Base-by-base conservation (phyloP, 1,140 invertebrate genomes). In the Amyelois transitella region DNA sequence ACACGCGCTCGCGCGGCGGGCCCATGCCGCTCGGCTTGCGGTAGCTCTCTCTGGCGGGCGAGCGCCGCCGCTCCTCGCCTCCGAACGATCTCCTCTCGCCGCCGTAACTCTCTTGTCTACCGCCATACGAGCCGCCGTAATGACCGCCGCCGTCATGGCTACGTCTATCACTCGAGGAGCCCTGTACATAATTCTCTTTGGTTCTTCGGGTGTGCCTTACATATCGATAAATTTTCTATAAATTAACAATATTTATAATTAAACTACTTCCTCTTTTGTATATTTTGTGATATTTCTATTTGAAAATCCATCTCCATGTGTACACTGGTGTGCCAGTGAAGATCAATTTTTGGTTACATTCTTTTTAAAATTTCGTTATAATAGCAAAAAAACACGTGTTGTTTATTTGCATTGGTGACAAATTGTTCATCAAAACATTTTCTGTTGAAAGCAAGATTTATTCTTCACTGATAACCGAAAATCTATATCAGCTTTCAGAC, bases 181-280 rank as follows among this genome's bases (percentile, higher is more conserved):
- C 88, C 88, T 89, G 86, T 83, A 89, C 81, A 89, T 72, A 89
- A 88, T 69, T 82, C 75, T 82, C 69, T 81, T 76, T 81, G 68
- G 70, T 81, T 78, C 75, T 75, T 70, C 69, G 64, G 51, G 61
- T 58, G 61, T 60, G 63, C 51, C 57, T 68, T 61, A 69, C 60
- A 74, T 63, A 67, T 58, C 12, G 8, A 38, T 48, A 62, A 66
- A 70, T 59, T 58, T 38, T 12, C 20, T 48, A 48, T 48, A 48
- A n/a, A 48, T 21, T 48, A 48, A 48, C 20, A 20, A 48, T 12
- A 19, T 20, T 48, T 12, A 48, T 48, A 48, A 20, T n/a, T 21
- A 48, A 20, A 21, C 20, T 12, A 12, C 19, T 48, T 21, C 12
- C 12, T 48, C 45, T 48, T 48, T 48, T 8, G 20, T 8, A 48